These are phyloP conservation scores for Loriculus beryllinus DNA, from an alignment of 2,797 vertebrate genomes.

Conservation along the genomic window DNA sequence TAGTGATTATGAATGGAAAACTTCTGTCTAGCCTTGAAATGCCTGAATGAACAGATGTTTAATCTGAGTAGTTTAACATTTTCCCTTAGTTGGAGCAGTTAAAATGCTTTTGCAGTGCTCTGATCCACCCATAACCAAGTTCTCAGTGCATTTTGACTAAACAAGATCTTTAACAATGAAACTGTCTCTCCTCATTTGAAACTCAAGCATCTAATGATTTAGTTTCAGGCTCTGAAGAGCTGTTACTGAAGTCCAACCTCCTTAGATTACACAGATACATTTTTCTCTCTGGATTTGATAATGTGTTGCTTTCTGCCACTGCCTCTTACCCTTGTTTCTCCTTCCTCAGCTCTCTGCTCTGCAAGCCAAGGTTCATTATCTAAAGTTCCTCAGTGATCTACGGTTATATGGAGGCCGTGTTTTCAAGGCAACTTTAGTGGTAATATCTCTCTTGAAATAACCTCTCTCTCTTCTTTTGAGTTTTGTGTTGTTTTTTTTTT, in stretches of 20 bases:
- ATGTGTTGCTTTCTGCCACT: not conserved
- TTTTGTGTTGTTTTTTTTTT: not conserved
- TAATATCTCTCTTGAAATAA: conserved; percentile 72
- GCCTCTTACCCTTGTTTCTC: not conserved
- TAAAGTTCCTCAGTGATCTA: conserved; percentile 97
- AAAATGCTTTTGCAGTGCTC: not conserved
- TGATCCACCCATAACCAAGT: not conserved
- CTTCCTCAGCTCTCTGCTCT: conserved; percentile 88
- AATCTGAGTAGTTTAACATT: conserved; percentile 13
- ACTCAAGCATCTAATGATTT: not conserved
- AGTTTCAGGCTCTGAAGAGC: not conserved
- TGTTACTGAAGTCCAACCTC: not conserved
- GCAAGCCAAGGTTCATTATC: conserved; percentile 98
- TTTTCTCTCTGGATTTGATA: not conserved
- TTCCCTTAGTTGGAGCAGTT: not conserved
- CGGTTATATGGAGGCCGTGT: conserved; percentile 95
- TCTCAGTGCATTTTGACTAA: not conserved
- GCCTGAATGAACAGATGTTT: conserved; percentile 27
- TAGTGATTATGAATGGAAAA: conserved; percentile 23
- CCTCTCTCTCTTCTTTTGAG: not conserved
- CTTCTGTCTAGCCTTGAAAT: conserved; percentile 15
- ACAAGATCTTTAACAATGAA: not conserved
- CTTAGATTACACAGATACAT: not conserved
- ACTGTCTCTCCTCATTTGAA: not conserved
- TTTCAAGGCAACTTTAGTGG: conserved; percentile 93